Evolutionary conservation across 2,888 invertebrate genomes (phyloP).

Genomic region (Drosophila siamana): DNA sequence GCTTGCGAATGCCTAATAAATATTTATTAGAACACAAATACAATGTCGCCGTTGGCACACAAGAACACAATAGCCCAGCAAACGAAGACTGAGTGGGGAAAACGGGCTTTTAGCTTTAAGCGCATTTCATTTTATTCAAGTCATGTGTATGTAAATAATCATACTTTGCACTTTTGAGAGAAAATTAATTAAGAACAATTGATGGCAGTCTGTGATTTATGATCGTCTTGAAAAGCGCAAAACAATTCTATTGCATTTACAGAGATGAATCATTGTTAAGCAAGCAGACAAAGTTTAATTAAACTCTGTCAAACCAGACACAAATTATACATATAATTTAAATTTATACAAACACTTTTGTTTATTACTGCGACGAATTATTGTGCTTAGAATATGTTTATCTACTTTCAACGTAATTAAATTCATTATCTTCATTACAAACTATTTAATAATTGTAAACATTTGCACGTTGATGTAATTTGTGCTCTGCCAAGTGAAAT

Average conservation of each 20-base stretch:
- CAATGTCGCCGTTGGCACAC: background rate
- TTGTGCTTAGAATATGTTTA: no score
- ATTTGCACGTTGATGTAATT: constrained; percentile 14
- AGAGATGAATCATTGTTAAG: no score
- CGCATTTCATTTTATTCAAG: background rate
- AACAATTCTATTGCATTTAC: background rate
- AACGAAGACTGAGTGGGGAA: background rate
- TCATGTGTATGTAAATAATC: no score
- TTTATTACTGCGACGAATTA: no score
- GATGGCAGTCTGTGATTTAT: background rate
- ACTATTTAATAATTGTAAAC: constrained; percentile 10
- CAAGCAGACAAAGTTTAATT: background rate
- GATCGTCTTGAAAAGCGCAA: background rate
- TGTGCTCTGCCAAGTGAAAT: constrained; percentile 15
- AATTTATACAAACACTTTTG: background rate
- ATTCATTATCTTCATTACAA: no score
- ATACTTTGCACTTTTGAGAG: background rate
- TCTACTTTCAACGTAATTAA: no score
- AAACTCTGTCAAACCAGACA: background rate
- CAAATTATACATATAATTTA: background rate
- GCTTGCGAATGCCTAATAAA: constrained; percentile 15
- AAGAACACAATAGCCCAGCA: background rate
- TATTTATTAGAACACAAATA: constrained; percentile 10
- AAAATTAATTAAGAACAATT: background rate
- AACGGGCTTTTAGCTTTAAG: background rate